These are phyloP conservation scores for Epinotia nisella DNA, from an alignment of 2,888 invertebrate species.

Conservation along the genomic window DNA sequence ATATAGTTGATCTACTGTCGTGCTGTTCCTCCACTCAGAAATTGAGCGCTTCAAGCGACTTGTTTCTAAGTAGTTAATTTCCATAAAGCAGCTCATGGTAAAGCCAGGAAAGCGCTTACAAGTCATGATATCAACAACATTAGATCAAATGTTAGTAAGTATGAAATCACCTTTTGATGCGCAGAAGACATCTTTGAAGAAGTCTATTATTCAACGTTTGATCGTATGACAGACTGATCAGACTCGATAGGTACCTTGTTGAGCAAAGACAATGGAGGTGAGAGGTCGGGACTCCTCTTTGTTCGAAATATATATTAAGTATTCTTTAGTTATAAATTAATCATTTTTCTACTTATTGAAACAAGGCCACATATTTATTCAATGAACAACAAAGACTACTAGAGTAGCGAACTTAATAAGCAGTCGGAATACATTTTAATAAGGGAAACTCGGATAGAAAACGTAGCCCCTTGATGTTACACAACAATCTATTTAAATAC, in stretches of 20 bases:
- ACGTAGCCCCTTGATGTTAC: slow-evolving; percentile 33
- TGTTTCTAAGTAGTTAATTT: slow-evolving; percentile 26
- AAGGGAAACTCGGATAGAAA: slow-evolving; percentile 40
- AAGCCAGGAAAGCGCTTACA: slow-evolving; percentile 55
- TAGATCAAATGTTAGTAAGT: slow-evolving; percentile 46
- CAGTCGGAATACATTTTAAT: slow-evolving; percentile 36
- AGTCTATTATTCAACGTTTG: slow-evolving; percentile 21
- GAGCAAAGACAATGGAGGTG: slow-evolving; percentile 38
- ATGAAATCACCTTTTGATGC: slow-evolving; percentile 38
- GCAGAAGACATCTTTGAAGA: slow-evolving; percentile 29
- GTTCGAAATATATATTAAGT: slow-evolving; percentile 36
- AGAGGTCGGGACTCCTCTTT: slow-evolving; percentile 33
- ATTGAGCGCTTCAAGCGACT: slow-evolving; percentile 60
- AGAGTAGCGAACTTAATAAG: slow-evolving; percentile 30
- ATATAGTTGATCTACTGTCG: slow-evolving; percentile 68
- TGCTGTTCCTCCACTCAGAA: slow-evolving; percentile 51
- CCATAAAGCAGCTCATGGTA: slow-evolving; percentile 44
- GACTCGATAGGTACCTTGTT: slow-evolving; percentile 6
- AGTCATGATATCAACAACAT: slow-evolving; percentile 49
- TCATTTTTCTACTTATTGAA: slow-evolving; percentile 31
- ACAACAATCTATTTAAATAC: slow-evolving; percentile 40
- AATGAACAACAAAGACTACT: slow-evolving; percentile 38
- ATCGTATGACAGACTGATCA: slow-evolving; percentile 6
- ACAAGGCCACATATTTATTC: slow-evolving; percentile 41
- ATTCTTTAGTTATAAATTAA: slow-evolving; percentile 26